A percentile compares a stretch with the other conserved stretches of the same genome.
phyloP scores from a whole-genome alignment of 2,888 invertebrate species.

The Amiota communis region DNA sequence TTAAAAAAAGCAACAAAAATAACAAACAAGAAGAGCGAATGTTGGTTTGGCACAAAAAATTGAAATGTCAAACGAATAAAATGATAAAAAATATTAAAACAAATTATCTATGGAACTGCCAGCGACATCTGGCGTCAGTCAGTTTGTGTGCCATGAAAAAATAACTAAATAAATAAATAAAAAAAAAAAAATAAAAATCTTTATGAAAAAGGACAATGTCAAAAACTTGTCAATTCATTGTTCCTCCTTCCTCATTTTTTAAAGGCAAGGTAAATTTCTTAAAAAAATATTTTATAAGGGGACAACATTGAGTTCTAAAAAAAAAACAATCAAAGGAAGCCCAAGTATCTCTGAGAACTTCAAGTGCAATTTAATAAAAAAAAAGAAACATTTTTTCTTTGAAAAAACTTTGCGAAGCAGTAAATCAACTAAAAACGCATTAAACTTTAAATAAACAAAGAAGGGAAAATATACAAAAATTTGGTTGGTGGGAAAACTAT shows the following conservation, averaged over 20 bases:
- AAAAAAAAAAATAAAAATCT: constrained; percentile 1
- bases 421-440: constrained; percentile 48
- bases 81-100: constrained; percentile 62
- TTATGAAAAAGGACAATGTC: constrained; percentile 8
- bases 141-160: not conserved
- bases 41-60: not conserved
- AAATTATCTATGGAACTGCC: constrained; percentile 63
- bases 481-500: not conserved
- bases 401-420: constrained; percentile 37
- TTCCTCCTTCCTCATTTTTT: not conserved
- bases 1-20: not conserved
- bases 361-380: too few species aligned
- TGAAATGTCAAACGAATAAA: constrained; percentile 54
- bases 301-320: too few species aligned
- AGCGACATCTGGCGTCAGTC: constrained; percentile 55
- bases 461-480: not conserved
- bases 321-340: not conserved
- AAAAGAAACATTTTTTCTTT: too few species aligned
- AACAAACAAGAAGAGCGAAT: too few species aligned
- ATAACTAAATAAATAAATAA: constrained; percentile 8
- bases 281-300: too few species aligned
- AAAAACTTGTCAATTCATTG: not conserved
- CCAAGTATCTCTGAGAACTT: constrained; percentile 21
- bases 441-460: constrained; percentile 23
- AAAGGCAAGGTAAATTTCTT: too few species aligned